Base-by-base conservation (phyloP, 2,113 vertebrate species). In the Strix uralensis region DNA sequence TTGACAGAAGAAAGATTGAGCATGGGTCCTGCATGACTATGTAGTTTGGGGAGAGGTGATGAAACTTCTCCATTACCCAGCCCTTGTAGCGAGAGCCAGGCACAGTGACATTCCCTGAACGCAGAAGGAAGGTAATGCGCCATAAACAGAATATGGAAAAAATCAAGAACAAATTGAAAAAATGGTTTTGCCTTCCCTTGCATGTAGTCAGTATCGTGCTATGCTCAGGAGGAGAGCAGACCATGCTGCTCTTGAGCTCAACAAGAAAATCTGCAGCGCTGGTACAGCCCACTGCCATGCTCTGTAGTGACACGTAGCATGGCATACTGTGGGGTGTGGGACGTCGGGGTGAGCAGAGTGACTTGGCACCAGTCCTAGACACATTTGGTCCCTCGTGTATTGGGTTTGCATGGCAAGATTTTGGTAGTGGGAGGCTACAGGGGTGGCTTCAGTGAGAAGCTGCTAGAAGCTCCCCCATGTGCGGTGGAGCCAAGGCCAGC, bases 1-100 rank as follows among this genome's bases (percentile, higher is more conserved):
- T 84, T 94, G 94, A 88, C 92, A 95, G 93, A 89, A 91, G 74
- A 17, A 89, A 96, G 95, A 96, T 81, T 81, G 92, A 97, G 86
- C 73, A 49, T 2, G 36, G 81, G 73, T 79, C 83, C 61, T 81
- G 71, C 42, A 21, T 15, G 91, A 51, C 77, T 86, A 3, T 49
- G 83, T 11, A 89, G 84, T 57, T 14, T 91, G 93, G 62, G 90
- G 86, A 95, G 65, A 96, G 86, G 91, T 88, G 93, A 86, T 95
- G 96, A 97, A 96, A 96, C 57, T 86, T 91, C 92, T 91, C 92
- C 94, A 94, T 95, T 94, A 90, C 91, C 94, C 83, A 72, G 77
- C 70, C 73, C 73, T 58, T 20, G 73, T 2, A 88, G 88, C 30
- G 2, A 86, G 36, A 94, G 83, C 86, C 95, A 96, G 77, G 62